Evolutionary conservation across 2,797 vertebrate species (phyloP).

Genomic region (Chloroceryle inda): DNA sequence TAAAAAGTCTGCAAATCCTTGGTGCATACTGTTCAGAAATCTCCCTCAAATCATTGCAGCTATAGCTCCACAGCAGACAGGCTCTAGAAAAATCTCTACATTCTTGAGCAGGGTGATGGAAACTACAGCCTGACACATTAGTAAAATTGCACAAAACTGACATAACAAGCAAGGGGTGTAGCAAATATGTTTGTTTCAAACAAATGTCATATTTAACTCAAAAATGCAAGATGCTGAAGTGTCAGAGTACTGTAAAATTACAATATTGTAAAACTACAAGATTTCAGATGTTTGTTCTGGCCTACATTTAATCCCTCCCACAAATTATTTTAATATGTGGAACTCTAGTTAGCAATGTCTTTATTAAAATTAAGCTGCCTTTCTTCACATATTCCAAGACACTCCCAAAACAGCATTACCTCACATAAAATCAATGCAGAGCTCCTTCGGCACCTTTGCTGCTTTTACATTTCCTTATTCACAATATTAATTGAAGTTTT

Average conservation of each 20-base stretch:
- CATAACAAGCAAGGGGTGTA: accelerated
- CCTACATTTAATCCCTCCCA: neutral
- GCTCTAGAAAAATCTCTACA: neutral
- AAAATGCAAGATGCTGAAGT: neutral
- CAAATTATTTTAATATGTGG: neutral
- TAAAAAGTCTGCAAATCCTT: neutral
- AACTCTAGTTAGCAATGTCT: neutral
- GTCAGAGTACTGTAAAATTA: neutral
- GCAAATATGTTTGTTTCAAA: neutral
- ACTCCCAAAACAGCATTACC: neutral
- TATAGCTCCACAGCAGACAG: neutral
- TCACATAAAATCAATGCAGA: neutral
- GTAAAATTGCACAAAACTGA: neutral
- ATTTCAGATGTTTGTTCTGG: neutral
- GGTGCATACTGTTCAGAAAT: neutral
- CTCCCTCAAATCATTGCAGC: neutral
- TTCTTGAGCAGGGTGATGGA: neutral
- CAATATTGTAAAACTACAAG: neutral
- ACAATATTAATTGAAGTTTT: neutral
- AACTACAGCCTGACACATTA: neutral
- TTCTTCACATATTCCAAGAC: neutral
- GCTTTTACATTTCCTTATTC: slow-evolving; percentile 6
- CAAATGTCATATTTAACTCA: neutral
- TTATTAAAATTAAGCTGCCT: neutral
- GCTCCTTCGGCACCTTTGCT: neutral